phyloP scores from a whole-genome alignment of 2,797 vertebrate species.

The Basileuterus tristriatus region DNA sequence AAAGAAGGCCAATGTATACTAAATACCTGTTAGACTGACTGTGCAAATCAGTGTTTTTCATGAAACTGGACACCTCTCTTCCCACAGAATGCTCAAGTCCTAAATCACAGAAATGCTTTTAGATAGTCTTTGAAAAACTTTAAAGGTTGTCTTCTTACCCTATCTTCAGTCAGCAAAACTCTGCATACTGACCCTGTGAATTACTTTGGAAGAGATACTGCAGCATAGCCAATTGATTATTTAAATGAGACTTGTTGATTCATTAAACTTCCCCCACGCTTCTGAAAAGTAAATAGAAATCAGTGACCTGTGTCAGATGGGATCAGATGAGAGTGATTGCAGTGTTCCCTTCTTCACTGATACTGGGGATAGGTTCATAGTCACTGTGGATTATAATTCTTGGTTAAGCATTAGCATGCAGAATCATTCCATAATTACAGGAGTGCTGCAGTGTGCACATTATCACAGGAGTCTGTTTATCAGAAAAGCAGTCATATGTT shows the following conservation, averaged over 20 bases:
- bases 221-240: neutral
- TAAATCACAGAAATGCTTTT: neutral
- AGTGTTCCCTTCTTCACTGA: neutral
- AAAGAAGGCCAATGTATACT: neutral
- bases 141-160: neutral
- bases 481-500: neutral
- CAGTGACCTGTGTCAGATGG: slow-evolving; percentile 2
- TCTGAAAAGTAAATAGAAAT: neutral
- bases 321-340: neutral
- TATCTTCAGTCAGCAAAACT: neutral
- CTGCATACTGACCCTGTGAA: neutral
- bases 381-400: neutral
- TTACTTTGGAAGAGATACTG: neutral
- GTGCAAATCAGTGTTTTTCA: neutral
- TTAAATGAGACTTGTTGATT: neutral
- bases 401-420: neutral
- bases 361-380: neutral
- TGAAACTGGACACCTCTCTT: neutral
- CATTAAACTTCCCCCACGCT: neutral
- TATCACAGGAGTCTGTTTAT: neutral
- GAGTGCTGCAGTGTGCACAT: neutral
- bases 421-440: neutral
- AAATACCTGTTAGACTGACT: neutral
- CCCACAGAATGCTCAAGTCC: neutral
- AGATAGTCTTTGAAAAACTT: neutral